phyloP scores from a whole-genome alignment of 2,797 vertebrate species.

The Cossypha caffra region DNA sequence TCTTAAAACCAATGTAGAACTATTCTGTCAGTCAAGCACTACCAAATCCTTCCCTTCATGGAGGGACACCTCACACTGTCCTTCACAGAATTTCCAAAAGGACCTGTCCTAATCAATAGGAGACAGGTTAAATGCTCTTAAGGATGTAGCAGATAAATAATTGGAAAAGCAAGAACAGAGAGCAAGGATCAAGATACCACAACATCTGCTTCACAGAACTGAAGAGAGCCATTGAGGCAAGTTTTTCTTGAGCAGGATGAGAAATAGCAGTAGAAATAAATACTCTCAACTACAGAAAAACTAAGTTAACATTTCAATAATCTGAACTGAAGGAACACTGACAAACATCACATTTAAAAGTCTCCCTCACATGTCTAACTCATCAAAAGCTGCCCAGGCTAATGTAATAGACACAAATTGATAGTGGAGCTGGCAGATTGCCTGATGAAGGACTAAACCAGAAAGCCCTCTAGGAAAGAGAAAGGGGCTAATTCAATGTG shows the following conservation, averaged over 20 bases:
- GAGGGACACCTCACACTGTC: not conserved
- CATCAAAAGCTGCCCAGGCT: not conserved
- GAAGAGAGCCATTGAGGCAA: not conserved
- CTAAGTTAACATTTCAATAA: constrained; percentile 15
- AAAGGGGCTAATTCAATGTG: constrained; percentile 34
- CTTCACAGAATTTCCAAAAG: not conserved
- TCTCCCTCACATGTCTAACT: constrained; percentile 9
- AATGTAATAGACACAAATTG: constrained; percentile 38
- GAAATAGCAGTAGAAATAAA: constrained; percentile 48
- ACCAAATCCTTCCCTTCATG: not conserved
- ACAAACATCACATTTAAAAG: constrained; percentile 34
- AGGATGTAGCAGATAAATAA: not conserved
- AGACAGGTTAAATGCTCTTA: not conserved
- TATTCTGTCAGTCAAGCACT: not conserved
- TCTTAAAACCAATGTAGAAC: not conserved
- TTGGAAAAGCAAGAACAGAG: not conserved
- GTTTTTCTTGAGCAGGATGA: not conserved
- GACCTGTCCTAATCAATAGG: not conserved
- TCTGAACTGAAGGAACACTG: constrained; percentile 5
- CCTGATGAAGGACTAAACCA: constrained; percentile 55
- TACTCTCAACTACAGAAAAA: constrained; percentile 17
- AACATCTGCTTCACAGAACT: not conserved
- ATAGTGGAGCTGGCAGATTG: constrained; percentile 54
- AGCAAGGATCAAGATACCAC: not conserved
- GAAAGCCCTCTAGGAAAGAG: constrained; percentile 52